Percentiles rank a stretch among this genome's conserved stretches.
Conservation (phyloP, 2,888 invertebrate species). For the Seladonia tumulorum region DNA sequence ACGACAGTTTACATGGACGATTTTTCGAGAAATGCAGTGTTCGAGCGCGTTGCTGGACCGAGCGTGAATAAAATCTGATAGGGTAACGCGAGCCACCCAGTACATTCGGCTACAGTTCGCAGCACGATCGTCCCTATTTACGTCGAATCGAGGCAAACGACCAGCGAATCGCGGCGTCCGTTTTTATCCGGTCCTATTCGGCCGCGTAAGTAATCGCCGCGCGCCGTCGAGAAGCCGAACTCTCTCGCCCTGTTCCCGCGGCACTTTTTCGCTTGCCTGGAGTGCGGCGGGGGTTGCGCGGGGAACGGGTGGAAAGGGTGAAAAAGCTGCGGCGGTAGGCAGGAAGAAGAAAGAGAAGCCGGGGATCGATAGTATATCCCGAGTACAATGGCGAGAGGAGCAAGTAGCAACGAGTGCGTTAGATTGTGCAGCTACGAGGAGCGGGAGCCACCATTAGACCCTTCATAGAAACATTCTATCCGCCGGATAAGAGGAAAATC, state of each 20-base stretch:
- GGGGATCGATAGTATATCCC: conserved; percentile 72
- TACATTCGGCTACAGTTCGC: not conserved
- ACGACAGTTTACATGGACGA: not conserved
- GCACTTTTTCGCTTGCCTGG: conserved; percentile 38
- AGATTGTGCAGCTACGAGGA: conserved; percentile 57
- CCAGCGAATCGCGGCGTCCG: conserved; percentile 19
- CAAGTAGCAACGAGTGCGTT: conserved; percentile 56
- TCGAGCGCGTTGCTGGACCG: not conserved
- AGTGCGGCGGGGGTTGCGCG: not conserved
- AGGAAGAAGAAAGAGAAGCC: conserved; percentile 57
- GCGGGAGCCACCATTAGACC: conserved; percentile 56
- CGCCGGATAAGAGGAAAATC: conserved; percentile 47
- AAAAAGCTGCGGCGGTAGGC: conserved; percentile 27
- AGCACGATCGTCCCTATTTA: conserved; percentile 46
- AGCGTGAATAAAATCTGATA: not conserved
- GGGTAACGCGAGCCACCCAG: not conserved
- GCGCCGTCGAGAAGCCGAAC: conserved; percentile 51
- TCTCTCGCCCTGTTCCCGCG: conserved; percentile 22
- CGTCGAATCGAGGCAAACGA: conserved; percentile 11
- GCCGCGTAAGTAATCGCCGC: conserved; percentile 53
- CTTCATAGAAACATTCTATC: conserved; percentile 58
- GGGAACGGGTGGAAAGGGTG: not conserved
- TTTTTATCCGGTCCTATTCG: conserved; percentile 43
- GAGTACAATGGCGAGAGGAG: conserved; percentile 68
- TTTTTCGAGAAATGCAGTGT: not conserved